Conservation (phyloP, 2,797 vertebrate genomes). For the Hoplostethus mediterraneus region DNA sequence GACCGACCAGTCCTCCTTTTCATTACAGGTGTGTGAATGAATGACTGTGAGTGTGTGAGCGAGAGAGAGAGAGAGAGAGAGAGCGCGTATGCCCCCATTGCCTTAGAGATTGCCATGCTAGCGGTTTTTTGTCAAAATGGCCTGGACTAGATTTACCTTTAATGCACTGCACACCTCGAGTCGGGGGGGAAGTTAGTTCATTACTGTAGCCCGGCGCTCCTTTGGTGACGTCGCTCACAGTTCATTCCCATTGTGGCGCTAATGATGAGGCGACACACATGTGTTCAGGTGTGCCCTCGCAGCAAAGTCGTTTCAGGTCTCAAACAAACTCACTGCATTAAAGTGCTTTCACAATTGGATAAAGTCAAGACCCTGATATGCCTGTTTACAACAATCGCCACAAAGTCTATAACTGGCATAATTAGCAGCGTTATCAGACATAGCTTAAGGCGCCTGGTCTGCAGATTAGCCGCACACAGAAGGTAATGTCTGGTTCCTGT, state of each 20-base stretch:
- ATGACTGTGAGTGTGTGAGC: slow-evolving; percentile 32
- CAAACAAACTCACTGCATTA: slow-evolving; percentile 35
- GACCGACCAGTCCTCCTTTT: slow-evolving; percentile 54
- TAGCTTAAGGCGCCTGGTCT: slow-evolving; percentile 75
- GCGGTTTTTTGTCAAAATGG: no score
- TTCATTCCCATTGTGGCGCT: slow-evolving; percentile 79
- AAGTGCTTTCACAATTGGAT: slow-evolving; percentile 49
- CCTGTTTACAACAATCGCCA: slow-evolving; percentile 67
- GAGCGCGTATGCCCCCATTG: slow-evolving; percentile 46
- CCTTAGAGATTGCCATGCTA: no score
- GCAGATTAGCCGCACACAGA: slow-evolving; percentile 72
- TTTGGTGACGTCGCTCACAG: slow-evolving; percentile 76
- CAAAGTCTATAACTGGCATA: slow-evolving; percentile 65
- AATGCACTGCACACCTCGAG: slow-evolving; percentile 65
- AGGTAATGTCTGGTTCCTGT: slow-evolving; percentile 80
- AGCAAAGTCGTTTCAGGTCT: slow-evolving; percentile 33
- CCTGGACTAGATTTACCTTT: slow-evolving; percentile 70
- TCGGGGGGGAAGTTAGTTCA: slow-evolving; percentile 69
- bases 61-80: slow-evolving; percentile 36
- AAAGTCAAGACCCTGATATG: slow-evolving; percentile 66
- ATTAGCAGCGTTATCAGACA: slow-evolving; percentile 77
- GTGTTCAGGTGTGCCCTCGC: slow-evolving; percentile 76
- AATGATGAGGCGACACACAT: slow-evolving; percentile 75
- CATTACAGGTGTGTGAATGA: slow-evolving; percentile 71
- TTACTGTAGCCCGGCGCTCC: slow-evolving; percentile 66